Percentiles rank a stretch among this genome's conserved stretches.
These are phyloP conservation scores for Naja naja DNA, from an alignment of 2,113 vertebrate genomes.

Conservation along the genomic window DNA sequence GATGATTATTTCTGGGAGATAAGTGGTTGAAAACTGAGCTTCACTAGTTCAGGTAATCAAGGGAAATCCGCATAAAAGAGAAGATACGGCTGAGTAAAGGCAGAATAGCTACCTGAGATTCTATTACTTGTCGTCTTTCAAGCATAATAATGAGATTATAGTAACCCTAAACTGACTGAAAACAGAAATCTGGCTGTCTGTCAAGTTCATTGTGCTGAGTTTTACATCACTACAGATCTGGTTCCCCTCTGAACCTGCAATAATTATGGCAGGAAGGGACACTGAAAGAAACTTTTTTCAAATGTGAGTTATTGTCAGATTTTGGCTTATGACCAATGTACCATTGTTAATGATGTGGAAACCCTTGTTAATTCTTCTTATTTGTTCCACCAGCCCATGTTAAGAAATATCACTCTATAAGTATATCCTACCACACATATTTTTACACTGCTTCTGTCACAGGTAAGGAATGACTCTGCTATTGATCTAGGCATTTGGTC, in stretches of 20 bases:
- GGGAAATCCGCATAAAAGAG: slow-evolving; percentile 76
- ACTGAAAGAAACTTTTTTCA: slow-evolving; percentile 68
- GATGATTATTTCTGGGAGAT: slow-evolving; percentile 84
- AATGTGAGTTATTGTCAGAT: slow-evolving; percentile 60
- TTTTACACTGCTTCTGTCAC: slow-evolving; percentile 34
- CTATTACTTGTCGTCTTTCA: slow-evolving; percentile 90
- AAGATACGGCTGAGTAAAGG: slow-evolving; percentile 72
- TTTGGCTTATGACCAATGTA: slow-evolving; percentile 61
- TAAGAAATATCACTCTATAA: neutral
- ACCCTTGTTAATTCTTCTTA: slow-evolving; percentile 51
- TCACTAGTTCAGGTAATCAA: slow-evolving; percentile 86
- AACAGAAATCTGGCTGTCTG: slow-evolving; percentile 85
- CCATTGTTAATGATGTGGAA: slow-evolving; percentile 47
- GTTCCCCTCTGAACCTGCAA: slow-evolving; percentile 79
- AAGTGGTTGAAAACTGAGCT: slow-evolving; percentile 87
- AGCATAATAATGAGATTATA: slow-evolving; percentile 88
- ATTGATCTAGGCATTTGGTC: neutral
- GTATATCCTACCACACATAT: slow-evolving; percentile 10
- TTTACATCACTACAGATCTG: slow-evolving; percentile 77
- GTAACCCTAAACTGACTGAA: slow-evolving; percentile 89
- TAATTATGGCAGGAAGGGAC: slow-evolving; percentile 71
- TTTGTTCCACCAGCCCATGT: slow-evolving; percentile 35
- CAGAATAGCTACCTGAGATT: slow-evolving; percentile 79
- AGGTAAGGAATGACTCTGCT: slow-evolving; percentile 30
- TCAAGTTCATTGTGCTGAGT: slow-evolving; percentile 86